Evolutionary conservation across 2,888 invertebrate genomes (phyloP), one percentile per base, ranked within the genome.

Genomic region (Agriotes lineatus): DNA sequence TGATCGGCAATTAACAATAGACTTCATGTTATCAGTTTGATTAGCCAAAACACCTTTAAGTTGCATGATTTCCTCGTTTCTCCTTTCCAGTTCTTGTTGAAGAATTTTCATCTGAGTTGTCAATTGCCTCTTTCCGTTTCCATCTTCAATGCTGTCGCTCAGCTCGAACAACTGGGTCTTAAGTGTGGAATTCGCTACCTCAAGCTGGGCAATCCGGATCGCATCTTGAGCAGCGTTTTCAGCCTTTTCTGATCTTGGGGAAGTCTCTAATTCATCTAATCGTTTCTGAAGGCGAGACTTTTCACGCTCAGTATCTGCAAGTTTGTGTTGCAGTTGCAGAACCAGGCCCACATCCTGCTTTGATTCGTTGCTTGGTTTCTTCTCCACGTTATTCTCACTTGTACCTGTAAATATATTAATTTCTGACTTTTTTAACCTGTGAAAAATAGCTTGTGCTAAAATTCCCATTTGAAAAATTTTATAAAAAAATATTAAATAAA

Each of bases 41-140:
- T 92, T 93, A 0, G 94, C 92, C 12, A 97, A 85, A 0, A 96
- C 93, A 42, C 94, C 93, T 81, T 95, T 93, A 68, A 98, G 85
- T 78, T 97, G 96, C 22, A 97, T 90, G 75, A 96, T 94, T 80
- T 97, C 97, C 75, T 97, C 97, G 2, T 95, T 87, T 52, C 95
- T 86, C 22, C 97, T 86, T 76, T 93, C 93, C 20, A 97, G 83
- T 82, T 98, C 97, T 72, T 93, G 92, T 80, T 96, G 93, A 82
- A 96, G 88, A 0, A 90, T 89, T 42, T 90, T 90, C 81, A 95
- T 89, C 88, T 97, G 96, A 72, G 90, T 93, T 89, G 82, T 69
- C 70, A 85, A 70, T 65, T 81, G 79, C 6, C 78, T 75, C 79
- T 80, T 83, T 76, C 90, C 91, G 9, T 88, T 90, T 19, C 90